Evolutionary conservation across 2,888 invertebrate species (phyloP).

Genomic region (Aromia moschata): DNA sequence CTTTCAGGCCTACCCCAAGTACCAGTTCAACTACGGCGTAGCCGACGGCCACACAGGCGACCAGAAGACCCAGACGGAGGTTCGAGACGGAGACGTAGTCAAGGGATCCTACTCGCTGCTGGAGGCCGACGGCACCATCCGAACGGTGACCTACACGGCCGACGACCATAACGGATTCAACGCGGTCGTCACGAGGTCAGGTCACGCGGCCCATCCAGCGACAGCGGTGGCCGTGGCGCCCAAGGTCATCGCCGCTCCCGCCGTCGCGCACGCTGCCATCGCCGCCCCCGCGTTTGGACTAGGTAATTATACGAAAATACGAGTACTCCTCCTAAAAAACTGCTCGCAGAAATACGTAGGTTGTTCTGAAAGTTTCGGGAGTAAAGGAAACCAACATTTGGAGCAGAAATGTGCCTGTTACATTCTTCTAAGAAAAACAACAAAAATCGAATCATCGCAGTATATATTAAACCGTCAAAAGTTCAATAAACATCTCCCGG

Average conservation of each 20-base stretch:
- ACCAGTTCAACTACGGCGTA: conserved; percentile 69
- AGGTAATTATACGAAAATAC: conserved; percentile 9
- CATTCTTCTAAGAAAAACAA: no score
- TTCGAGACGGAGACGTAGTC: conserved; percentile 68
- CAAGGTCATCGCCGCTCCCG: conserved; percentile 53
- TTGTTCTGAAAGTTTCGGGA: no score
- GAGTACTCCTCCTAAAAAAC: neutral
- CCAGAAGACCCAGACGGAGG: conserved; percentile 67
- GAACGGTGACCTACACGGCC: conserved; percentile 68
- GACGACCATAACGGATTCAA: conserved; percentile 68
- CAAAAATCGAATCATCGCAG: no score
- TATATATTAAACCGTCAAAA: no score
- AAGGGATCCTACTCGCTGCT: conserved; percentile 68
- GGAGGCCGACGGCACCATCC: conserved; percentile 67
- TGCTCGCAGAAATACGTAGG: no score
- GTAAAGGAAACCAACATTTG: no score
- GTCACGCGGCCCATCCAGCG: conserved; percentile 69
- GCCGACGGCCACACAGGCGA: conserved; percentile 69
- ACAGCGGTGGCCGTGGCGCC: conserved; percentile 52
- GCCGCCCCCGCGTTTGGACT: conserved; percentile 38
- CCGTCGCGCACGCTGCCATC: conserved; percentile 37
- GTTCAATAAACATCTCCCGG: no score
- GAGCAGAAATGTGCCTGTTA: no score
- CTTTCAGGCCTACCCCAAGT: conserved; percentile 66
- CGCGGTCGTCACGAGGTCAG: conserved; percentile 60